Evolutionary conservation across 1,140 invertebrate species (phyloP).

Genomic region (Nymphalis io): DNA sequence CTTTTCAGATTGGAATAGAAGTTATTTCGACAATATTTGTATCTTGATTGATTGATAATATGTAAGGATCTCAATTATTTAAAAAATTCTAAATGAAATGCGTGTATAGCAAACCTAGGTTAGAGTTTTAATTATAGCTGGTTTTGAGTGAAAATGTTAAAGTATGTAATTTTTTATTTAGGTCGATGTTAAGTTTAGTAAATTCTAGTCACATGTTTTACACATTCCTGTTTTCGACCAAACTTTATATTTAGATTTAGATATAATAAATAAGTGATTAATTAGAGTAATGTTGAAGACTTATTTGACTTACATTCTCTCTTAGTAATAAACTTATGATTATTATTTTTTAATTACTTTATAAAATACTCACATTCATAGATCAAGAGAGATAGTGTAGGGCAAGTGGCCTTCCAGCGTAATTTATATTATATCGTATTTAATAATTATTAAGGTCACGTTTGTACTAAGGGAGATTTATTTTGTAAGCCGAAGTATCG

Average conservation of each 20-base stretch:
- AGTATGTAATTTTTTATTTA: slow-evolving; percentile 74
- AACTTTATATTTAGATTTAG: slow-evolving; percentile 60
- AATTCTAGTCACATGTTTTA: slow-evolving; percentile 80
- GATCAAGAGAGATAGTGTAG: slow-evolving; percentile 21
- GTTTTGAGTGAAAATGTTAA: slow-evolving; percentile 65
- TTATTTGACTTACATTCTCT: slow-evolving; percentile 27
- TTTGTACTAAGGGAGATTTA: slow-evolving; percentile 35
- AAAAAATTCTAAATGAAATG: slow-evolving; percentile 56
- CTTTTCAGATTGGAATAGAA: slow-evolving; percentile 23
- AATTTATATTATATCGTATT: slow-evolving; percentile 35
- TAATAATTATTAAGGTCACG: slow-evolving; percentile 28
- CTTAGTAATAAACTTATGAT: slow-evolving; percentile 16
- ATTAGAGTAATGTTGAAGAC: slow-evolving; percentile 38
- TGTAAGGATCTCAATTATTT: slow-evolving; percentile 68
- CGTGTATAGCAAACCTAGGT: slow-evolving; percentile 46
- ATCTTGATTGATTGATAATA: slow-evolving; percentile 29
- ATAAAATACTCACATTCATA: slow-evolving; percentile 19
- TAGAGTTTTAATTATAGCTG: slow-evolving; percentile 48
- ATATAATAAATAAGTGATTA: slow-evolving; percentile 42
- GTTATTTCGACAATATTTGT: slow-evolving; percentile 28
- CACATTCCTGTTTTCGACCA: slow-evolving; percentile 79
- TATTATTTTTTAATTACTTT: slow-evolving; percentile 15
- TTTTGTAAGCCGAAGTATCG: slow-evolving; percentile 30
- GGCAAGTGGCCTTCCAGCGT: slow-evolving; percentile 21
- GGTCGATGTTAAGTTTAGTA: slow-evolving; percentile 78